Percentiles rank a stretch among this genome's conserved stretches.
phyloP scores from a whole-genome alignment of 2,113 vertebrate species.

The Psittacus erithacus region DNA sequence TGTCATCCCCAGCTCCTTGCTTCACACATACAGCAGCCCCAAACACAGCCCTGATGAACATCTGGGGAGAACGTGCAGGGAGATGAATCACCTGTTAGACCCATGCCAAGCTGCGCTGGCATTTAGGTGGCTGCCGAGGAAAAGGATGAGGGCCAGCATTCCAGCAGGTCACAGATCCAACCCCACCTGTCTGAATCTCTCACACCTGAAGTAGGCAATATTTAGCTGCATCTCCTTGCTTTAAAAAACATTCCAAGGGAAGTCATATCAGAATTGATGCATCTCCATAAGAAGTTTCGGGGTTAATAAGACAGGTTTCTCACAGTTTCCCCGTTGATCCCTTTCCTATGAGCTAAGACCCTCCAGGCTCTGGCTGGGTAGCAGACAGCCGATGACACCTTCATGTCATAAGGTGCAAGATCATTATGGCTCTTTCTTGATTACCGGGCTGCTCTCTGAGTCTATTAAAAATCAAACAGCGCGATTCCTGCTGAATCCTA shows the following conservation, averaged over 20 bases:
- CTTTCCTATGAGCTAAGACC: background rate
- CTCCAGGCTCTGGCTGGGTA: background rate
- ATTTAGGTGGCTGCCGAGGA: background rate
- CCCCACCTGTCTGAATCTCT: background rate
- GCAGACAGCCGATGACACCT: background rate
- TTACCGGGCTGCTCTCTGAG: background rate
- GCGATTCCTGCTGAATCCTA: background rate
- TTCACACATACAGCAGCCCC: background rate
- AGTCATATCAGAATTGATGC: background rate
- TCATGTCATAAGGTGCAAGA: fast-evolving
- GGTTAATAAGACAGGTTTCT: background rate
- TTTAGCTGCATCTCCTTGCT: background rate
- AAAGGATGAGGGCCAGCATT: background rate
- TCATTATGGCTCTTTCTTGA: fast-evolving
- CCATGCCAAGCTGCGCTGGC: fast-evolving
- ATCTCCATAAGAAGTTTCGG: background rate
- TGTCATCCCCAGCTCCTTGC: fast-evolving
- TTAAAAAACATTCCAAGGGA: background rate
- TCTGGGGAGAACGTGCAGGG: background rate
- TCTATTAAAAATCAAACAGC: background rate
- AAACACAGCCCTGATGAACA: background rate
- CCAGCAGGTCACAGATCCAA: background rate
- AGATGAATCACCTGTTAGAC: background rate
- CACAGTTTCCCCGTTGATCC: background rate
- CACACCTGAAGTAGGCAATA: background rate